Conservation (phyloP, 2,113 vertebrate genomes). For the Ifrita kowaldi region DNA sequence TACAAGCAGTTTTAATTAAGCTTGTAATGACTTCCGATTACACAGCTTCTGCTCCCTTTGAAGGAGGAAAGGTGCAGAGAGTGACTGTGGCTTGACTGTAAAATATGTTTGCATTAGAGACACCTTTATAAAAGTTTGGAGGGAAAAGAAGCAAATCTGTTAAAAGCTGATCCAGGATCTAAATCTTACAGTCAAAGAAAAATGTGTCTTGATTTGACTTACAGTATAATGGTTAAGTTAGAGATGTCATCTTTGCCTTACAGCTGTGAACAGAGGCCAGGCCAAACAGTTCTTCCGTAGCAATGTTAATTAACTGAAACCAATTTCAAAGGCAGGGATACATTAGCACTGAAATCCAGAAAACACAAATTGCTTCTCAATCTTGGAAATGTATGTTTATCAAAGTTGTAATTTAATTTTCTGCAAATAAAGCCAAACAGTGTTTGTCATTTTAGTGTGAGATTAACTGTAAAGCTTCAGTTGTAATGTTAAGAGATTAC, state of each 20-base stretch:
- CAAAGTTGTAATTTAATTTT: slow-evolving; percentile 64
- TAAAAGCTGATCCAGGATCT: background rate
- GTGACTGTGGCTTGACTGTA: background rate
- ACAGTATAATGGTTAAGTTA: background rate
- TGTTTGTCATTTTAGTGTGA: slow-evolving; percentile 68
- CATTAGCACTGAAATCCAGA: slow-evolving; percentile 42
- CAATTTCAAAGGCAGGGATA: slow-evolving; percentile 26
- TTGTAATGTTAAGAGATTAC: slow-evolving; percentile 71
- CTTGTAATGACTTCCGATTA: background rate
- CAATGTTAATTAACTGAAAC: slow-evolving; percentile 42
- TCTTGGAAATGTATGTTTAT: slow-evolving; percentile 55
- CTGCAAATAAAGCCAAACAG: slow-evolving; percentile 68
- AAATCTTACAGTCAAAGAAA: background rate
- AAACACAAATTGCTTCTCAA: slow-evolving; percentile 41
- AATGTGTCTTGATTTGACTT: background rate
- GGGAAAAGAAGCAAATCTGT: background rate
- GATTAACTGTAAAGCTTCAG: slow-evolving; percentile 70
- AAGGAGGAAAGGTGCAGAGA: background rate
- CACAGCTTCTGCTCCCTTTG: background rate
- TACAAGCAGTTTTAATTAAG: slow-evolving; percentile 7
- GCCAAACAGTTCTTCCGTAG: slow-evolving; percentile 29
- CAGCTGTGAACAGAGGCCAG: slow-evolving; percentile 19
- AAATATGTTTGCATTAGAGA: background rate
- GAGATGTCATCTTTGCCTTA: slow-evolving; percentile 30
- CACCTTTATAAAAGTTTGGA: background rate